Percentiles rank a stretch among this genome's conserved stretches.
phyloP scores from a whole-genome alignment of 1,140 invertebrate genomes.

The Rhizoglyphus robini region DNA sequence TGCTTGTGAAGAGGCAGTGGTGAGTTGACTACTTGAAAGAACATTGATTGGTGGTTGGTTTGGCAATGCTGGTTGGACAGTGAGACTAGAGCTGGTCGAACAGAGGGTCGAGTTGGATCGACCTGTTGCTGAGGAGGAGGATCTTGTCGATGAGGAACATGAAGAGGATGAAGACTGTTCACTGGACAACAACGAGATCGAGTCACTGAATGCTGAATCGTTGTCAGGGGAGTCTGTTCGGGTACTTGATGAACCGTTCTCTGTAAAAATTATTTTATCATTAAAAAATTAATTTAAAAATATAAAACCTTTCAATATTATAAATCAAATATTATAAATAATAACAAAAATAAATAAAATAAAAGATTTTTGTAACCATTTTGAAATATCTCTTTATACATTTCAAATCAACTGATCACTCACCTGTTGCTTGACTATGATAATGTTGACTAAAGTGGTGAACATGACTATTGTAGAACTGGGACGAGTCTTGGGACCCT shows the following conservation, averaged over 20 bases:
- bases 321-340: neutral
- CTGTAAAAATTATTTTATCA: neutral
- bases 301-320: neutral
- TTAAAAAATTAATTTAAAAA: neutral
- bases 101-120: neutral
- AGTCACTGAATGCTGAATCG: constrained; percentile 93
- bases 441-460: neutral
- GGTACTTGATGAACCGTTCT: constrained; percentile 29
- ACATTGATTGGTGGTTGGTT: neutral
- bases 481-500: too few relatives aligned
- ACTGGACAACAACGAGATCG: constrained; percentile 65
- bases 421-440: neutral
- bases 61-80: neutral
- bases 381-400: too few relatives aligned
- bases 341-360: neutral
- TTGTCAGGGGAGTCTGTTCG: constrained; percentile 85
- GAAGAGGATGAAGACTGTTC: constrained; percentile 11
- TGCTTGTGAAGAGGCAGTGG: neutral
- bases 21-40: too few relatives aligned
- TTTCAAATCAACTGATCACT: too few relatives aligned
- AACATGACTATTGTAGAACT: neutral
- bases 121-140: neutral
- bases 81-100: neutral
- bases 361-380: neutral
- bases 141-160: constrained; percentile 60